These are phyloP conservation scores for Heteronetta atricapilla DNA, from an alignment of 2,113 vertebrate genomes.

Conservation along the genomic window DNA sequence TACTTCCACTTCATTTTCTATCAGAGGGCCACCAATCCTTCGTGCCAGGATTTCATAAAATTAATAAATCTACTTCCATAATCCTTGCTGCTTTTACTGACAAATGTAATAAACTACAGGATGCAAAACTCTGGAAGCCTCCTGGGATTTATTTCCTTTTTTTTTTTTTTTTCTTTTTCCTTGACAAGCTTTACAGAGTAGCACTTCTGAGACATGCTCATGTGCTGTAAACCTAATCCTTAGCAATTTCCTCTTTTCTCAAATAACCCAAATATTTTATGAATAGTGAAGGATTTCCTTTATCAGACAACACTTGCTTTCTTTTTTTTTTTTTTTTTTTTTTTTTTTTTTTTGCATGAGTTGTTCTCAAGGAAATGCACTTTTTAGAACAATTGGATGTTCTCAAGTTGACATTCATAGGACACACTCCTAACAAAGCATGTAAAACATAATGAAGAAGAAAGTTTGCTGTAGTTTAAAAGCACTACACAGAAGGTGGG, in stretches of 20 bases:
- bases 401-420: neutral
- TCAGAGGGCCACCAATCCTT: slow-evolving; percentile 45
- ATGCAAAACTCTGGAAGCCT: slow-evolving; percentile 69
- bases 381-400: slow-evolving; percentile 15
- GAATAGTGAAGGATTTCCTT: slow-evolving; percentile 74
- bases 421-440: neutral
- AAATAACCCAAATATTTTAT: slow-evolving; percentile 76
- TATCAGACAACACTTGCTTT: slow-evolving; percentile 61
- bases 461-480: neutral
- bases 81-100: slow-evolving; percentile 75
- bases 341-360: neutral
- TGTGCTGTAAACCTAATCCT: slow-evolving; percentile 78
- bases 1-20: slow-evolving; percentile 57
- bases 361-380: slow-evolving; percentile 59
- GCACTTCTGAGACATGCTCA: slow-evolving; percentile 72
- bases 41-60: slow-evolving; percentile 73
- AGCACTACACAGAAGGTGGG: neutral
- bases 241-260: slow-evolving; percentile 81
- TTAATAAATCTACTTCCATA: slow-evolving; percentile 75
- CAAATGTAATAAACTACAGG: slow-evolving; percentile 79
- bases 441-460: neutral
- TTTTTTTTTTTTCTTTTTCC: neutral
- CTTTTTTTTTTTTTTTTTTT: neutral
- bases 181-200: slow-evolving; percentile 75
- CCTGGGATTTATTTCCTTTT: slow-evolving; percentile 43